Conservation (phyloP, 1,140 invertebrate species). For the Pseudachorutes palmiensis region DNA sequence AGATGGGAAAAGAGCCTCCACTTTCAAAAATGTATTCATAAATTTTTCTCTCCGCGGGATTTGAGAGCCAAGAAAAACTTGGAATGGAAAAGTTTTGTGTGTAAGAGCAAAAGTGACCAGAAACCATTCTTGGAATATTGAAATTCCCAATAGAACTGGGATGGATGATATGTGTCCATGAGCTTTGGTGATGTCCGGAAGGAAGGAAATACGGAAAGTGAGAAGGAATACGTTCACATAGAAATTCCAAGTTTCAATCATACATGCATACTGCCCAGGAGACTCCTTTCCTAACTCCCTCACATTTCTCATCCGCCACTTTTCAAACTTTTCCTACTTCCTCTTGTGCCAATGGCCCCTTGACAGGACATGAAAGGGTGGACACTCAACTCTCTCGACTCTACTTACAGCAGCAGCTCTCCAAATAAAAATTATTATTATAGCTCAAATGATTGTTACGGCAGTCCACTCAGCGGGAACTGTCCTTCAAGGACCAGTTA, state of each 20-base stretch:
- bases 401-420: slow-evolving; percentile 3
- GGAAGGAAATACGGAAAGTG: neutral
- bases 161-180: slow-evolving; percentile 4
- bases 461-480: neutral
- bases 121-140: neutral
- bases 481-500: slow-evolving; percentile 8
- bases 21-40: slow-evolving; percentile 11
- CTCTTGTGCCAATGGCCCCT: neutral
- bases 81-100: slow-evolving; percentile 8
- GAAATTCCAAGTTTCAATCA: slow-evolving; percentile 14
- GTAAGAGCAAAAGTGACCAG: slow-evolving; percentile 4
- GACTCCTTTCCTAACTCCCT: neutral
- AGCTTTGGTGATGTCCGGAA: neutral
- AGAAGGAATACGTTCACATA: slow-evolving; percentile 10
- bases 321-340: neutral
- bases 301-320: slow-evolving; percentile 5
- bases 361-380: neutral
- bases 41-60: slow-evolving; percentile 1
- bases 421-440: slow-evolving; percentile 8
- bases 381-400: slow-evolving; percentile 1
- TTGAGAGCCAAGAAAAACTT: slow-evolving; percentile 14
- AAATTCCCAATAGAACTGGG: neutral
- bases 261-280: slow-evolving; percentile 17
- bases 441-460: slow-evolving; percentile 1
- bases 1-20: neutral